A percentile compares a stretch with the other conserved stretches of the same genome.
Conservation (phyloP, 2,797 vertebrate genomes). For the Lepilemur septentrionalis region DNA sequence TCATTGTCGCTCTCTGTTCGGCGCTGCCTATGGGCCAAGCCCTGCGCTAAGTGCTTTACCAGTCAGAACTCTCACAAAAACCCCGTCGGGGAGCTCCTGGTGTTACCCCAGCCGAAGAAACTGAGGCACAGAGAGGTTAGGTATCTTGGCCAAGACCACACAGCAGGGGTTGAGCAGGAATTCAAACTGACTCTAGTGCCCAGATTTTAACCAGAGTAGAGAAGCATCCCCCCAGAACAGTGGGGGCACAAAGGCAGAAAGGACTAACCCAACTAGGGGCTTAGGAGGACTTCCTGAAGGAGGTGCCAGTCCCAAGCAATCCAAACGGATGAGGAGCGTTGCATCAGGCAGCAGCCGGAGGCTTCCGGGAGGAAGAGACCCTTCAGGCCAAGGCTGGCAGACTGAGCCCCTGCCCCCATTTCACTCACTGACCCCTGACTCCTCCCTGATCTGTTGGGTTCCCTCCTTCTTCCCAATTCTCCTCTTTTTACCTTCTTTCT, state of each 20-base stretch:
- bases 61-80: not conserved
- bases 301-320: not conserved
- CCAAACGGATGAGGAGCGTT: not conserved
- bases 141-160: not conserved
- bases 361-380: not conserved
- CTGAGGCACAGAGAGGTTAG: not conserved
- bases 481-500: not conserved
- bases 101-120: not conserved
- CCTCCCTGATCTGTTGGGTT: not conserved
- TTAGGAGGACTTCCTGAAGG: not conserved
- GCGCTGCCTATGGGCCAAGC: not conserved
- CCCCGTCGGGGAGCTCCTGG: not conserved
- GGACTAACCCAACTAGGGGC: fast-evolving
- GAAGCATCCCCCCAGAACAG: not conserved
- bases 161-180: not conserved
- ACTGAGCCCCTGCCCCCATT: not conserved
- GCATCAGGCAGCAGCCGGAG: not conserved
- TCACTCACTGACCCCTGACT: no score
- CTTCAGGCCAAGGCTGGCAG: fast-evolving
- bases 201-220: not conserved
- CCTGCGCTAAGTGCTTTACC: not conserved
- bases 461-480: not conserved
- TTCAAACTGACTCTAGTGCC: not conserved
- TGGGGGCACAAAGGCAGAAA: not conserved
- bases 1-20: not conserved